These are phyloP conservation scores for Myocastor coypus DNA, from an alignment of 2,113 vertebrate species.

Conservation along the genomic window DNA sequence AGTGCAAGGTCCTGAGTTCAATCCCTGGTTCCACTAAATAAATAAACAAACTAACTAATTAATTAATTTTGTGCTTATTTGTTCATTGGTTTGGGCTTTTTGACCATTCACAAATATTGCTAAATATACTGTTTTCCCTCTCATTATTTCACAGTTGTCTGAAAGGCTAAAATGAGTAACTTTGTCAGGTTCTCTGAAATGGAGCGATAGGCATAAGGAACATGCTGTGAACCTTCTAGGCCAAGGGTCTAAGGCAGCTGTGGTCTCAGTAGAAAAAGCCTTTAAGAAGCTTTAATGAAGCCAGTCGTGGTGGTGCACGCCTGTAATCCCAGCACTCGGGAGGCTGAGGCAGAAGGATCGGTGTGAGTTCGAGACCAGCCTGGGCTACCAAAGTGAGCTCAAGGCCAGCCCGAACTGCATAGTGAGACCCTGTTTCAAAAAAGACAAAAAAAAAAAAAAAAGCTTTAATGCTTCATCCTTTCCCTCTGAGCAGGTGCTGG, in stretches of 20 bases:
- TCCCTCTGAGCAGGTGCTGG: constrained; percentile 91
- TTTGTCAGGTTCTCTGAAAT: constrained; percentile 21
- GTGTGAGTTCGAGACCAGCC: too few species aligned
- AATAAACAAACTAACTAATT: too few species aligned
- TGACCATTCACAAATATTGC: not conserved
- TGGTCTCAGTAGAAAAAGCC: not conserved
- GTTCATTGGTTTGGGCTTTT: constrained; percentile 26
- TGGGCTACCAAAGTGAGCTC: too few species aligned
- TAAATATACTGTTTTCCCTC: constrained; percentile 24
- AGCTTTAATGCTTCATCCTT: constrained; percentile 15
- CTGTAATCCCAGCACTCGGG: too few species aligned
- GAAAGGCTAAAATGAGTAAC: constrained; percentile 45
- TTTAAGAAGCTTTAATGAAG: not conserved
- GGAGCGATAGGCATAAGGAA: not conserved
- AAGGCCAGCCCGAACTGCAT: too few species aligned
- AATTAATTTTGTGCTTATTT: constrained; percentile 42
- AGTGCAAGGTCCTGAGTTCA: too few species aligned
- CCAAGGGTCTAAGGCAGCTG: not conserved
- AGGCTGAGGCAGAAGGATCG: too few species aligned
- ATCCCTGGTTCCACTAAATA: too few species aligned
- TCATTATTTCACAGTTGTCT: constrained; percentile 40
- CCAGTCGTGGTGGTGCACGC: too few species aligned
- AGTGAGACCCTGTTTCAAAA: too few species aligned
- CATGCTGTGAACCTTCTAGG: not conserved
- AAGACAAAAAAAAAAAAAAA: too few species aligned